A percentile compares a stretch with the other conserved stretches of the same genome.
phyloP scores from a whole-genome alignment of 2,797 vertebrate genomes.

The Syncerus caffer region DNA sequence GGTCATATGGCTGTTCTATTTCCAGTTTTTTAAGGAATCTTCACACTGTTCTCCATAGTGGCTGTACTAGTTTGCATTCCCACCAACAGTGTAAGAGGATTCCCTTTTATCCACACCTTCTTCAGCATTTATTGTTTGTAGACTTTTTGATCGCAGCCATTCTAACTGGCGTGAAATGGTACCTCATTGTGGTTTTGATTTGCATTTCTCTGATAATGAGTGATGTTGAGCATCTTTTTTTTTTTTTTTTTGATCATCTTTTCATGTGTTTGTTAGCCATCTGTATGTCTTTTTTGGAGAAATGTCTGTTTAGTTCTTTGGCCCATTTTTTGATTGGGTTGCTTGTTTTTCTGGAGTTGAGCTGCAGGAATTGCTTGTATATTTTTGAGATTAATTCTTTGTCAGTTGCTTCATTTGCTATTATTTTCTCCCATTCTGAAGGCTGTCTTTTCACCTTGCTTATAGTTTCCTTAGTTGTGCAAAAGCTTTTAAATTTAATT shows the following conservation, averaged over 20 bases:
- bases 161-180: fast-evolving
- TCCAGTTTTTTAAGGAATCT: neutral
- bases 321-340: neutral
- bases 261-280: neutral
- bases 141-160: neutral
- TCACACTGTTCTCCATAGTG: neutral
- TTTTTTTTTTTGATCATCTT: neutral
- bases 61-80: neutral
- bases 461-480: neutral
- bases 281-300: neutral
- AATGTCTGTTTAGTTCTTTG: neutral
- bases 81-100: neutral
- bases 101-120: neutral
- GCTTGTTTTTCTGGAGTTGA: fast-evolving
- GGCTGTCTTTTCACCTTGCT: neutral
- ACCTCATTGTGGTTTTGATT: neutral
- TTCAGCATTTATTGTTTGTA: neutral
- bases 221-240: neutral
- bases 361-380: neutral
- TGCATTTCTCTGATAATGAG: neutral
- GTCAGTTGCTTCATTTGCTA: neutral
- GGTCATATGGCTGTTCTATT: fast-evolving
- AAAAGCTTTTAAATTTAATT: neutral
- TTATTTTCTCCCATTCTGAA: neutral
- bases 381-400: neutral